Evolutionary conservation across 2,888 invertebrate species (phyloP).

Genomic region (Portevinia maculata): DNA sequence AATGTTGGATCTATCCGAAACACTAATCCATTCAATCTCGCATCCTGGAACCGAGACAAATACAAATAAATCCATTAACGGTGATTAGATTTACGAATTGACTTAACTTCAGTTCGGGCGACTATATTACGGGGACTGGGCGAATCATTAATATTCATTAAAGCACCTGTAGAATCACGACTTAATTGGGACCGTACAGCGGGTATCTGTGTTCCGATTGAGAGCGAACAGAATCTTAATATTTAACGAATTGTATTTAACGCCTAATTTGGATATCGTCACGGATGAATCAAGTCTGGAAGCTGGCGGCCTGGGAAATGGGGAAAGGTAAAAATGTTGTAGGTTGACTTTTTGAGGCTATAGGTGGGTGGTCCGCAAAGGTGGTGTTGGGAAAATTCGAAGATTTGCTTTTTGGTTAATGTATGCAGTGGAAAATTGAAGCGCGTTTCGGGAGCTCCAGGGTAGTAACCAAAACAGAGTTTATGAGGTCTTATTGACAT

Average conservation of each 20-base stretch:
- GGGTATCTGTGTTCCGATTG: background rate
- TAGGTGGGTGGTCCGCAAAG: constrained; percentile 16
- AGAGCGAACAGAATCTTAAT: constrained; percentile 49
- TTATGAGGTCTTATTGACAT: too few species aligned
- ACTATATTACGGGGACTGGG: background rate
- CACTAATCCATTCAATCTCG: constrained; percentile 28
- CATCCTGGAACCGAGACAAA: constrained; percentile 13
- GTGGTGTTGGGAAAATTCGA: background rate
- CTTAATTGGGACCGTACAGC: background rate
- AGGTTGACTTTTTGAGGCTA: background rate
- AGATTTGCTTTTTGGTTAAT: background rate
- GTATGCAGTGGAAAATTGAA: constrained; percentile 31
- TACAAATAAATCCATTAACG: constrained; percentile 68
- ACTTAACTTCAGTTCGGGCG: constrained; percentile 32
- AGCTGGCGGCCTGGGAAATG: background rate
- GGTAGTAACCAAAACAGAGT: too few species aligned
- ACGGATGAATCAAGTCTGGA: constrained; percentile 55
- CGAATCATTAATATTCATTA: constrained; percentile 69
- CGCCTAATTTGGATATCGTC: constrained; percentile 67
- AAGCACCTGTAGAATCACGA: constrained; percentile 63
- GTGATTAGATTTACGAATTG: constrained; percentile 65
- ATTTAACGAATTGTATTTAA: constrained; percentile 67
- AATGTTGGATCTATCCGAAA: constrained; percentile 10
- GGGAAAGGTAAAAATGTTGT: background rate
- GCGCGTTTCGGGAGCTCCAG: constrained; percentile 6